Percentiles rank a stretch among this genome's conserved stretches.
Evolutionary conservation across 2,797 vertebrate genomes (phyloP).

Genomic region (Iguana delicatissima): DNA sequence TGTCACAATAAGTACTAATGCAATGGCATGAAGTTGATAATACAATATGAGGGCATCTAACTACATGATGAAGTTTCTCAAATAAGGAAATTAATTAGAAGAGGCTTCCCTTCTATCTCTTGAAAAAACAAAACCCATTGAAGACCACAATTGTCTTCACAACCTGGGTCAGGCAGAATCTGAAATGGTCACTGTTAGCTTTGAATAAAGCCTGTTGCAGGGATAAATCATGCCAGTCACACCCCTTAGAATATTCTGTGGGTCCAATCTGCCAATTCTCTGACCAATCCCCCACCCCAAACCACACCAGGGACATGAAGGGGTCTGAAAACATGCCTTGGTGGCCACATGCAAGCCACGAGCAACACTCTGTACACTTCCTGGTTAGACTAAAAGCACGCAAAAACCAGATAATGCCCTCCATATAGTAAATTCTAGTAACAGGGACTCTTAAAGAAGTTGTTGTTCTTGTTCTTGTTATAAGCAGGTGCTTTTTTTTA

Average conservation of each 20-base stretch:
- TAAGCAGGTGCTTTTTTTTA: background rate
- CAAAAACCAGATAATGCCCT: background rate
- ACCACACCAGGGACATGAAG: too few species aligned
- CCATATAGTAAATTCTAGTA: too few species aligned
- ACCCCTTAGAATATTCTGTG: too few species aligned
- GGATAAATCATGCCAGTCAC: too few species aligned
- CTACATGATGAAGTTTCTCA: conserved; percentile 18
- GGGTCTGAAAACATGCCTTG: too few species aligned
- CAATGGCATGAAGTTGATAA: conserved; percentile 64
- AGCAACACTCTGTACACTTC: background rate
- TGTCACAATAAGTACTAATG: conserved; percentile 68
- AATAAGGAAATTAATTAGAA: conserved; percentile 48
- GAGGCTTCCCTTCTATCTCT: background rate
- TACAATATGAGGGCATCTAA: conserved; percentile 38
- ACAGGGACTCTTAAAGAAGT: background rate
- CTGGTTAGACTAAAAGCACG: background rate
- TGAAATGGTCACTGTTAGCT: background rate
- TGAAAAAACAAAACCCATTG: conserved; percentile 18
- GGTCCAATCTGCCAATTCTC: too few species aligned
- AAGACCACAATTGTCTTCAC: conserved; percentile 24
- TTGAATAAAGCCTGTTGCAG: too few species aligned
- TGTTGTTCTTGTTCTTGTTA: background rate
- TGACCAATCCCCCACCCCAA: too few species aligned
- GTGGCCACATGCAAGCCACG: too few species aligned
- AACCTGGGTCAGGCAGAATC: conserved; percentile 24